Evolutionary conservation across 1,140 invertebrate species (phyloP).

Genomic region (Drosophila tsacasi): DNA sequence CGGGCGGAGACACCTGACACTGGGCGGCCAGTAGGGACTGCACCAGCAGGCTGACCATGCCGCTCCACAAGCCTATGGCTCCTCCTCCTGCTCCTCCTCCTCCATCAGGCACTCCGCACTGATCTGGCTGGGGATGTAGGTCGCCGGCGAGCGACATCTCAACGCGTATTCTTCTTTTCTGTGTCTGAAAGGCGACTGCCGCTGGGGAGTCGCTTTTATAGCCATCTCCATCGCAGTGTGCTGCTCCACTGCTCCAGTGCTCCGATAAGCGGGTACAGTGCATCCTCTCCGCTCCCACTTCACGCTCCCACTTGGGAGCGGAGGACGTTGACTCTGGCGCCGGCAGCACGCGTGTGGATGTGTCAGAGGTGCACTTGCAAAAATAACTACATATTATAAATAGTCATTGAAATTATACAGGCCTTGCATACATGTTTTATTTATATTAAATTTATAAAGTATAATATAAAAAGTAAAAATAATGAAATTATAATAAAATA

Average conservation of each 20-base stretch:
- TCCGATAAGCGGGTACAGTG: conserved; percentile 50
- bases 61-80: conserved; percentile 58
- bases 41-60: conserved; percentile 86
- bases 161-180: conserved; percentile 16
- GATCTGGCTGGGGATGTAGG: conserved; percentile 6
- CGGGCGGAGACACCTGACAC: conserved; percentile 86
- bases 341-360: conserved; percentile 10
- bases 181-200: conserved; percentile 34
- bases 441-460: neutral
- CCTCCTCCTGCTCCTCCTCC: neutral
- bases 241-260: conserved; percentile 8
- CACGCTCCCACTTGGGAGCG: neutral
- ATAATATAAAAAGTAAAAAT: too few species aligned
- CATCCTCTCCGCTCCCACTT: neutral
- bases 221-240: neutral
- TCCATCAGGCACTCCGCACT: neutral
- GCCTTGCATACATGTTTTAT: too few species aligned
- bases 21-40: conserved; percentile 86
- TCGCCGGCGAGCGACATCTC: conserved; percentile 44
- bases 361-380: conserved; percentile 1
- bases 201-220: conserved; percentile 59
- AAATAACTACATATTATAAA: neutral
- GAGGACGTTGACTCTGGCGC: conserved; percentile 16
- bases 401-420: neutral
- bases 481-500: too few species aligned